phyloP scores from a whole-genome alignment of 2,797 vertebrate genomes.

The Clarias laeviceps region DNA sequence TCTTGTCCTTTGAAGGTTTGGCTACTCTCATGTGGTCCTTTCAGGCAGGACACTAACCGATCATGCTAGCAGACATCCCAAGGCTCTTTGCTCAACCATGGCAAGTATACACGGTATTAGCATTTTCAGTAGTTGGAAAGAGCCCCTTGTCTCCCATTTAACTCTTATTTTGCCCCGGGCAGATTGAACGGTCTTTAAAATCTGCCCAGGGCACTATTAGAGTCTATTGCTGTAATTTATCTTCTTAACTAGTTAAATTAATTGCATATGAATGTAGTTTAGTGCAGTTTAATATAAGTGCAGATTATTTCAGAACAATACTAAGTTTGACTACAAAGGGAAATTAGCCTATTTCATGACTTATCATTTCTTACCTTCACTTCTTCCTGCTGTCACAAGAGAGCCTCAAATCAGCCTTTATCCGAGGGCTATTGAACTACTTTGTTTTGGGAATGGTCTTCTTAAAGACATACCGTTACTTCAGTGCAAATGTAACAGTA shows the following conservation, averaged over 20 bases:
- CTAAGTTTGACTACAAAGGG: not conserved
- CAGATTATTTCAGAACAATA: not conserved
- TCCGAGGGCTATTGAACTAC: too few relatives aligned
- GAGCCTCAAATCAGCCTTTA: too few relatives aligned
- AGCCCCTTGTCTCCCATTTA: constrained; percentile 50
- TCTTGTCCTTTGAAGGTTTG: not conserved
- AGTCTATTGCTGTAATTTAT: not conserved
- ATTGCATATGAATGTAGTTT: constrained; percentile 9
- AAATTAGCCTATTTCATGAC: not conserved
- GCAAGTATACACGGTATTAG: constrained; percentile 14
- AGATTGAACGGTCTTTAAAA: constrained; percentile 33
- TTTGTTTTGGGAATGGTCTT: too few relatives aligned
- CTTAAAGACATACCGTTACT: too few relatives aligned
- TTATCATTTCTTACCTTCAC: not conserved
- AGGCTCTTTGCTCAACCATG: constrained; percentile 30
- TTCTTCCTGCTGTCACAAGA: not conserved
- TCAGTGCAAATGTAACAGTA: too few relatives aligned
- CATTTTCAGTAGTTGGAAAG: constrained; percentile 40
- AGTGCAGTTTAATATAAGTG: not conserved
- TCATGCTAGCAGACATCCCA: constrained; percentile 23
- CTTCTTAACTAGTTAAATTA: not conserved
- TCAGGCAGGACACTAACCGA: constrained; percentile 19
- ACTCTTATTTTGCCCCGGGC: constrained; percentile 38
- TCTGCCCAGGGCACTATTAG: constrained; percentile 4
- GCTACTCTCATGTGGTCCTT: constrained; percentile 8